Evolutionary conservation across 2,113 vertebrate species (phyloP).

Genomic region (Myiozetetes cayanensis): DNA sequence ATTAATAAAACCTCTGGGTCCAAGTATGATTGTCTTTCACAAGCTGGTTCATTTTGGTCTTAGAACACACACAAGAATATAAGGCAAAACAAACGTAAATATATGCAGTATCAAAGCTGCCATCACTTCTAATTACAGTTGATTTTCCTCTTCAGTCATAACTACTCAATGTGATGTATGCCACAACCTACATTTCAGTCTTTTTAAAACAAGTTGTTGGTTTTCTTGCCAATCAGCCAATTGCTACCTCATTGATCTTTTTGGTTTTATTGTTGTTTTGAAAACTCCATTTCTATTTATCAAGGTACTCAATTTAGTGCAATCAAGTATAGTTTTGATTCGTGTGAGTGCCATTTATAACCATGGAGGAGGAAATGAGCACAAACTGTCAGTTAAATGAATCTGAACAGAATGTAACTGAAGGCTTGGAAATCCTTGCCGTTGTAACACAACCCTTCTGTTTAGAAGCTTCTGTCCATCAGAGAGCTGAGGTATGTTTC

Average conservation of each 20-base stretch:
- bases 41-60: neutral
- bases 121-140: neutral
- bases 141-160: neutral
- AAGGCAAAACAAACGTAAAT: neutral
- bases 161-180: neutral
- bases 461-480: neutral
- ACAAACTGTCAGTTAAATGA: neutral
- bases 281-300: neutral
- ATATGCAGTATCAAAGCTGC: neutral
- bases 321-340: neutral
- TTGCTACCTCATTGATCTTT: neutral
- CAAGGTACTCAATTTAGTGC: neutral
- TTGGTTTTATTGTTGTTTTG: neutral
- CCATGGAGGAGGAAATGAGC: neutral
- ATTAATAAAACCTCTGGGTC: neutral
- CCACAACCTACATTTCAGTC: neutral
- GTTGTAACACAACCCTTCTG: neutral
- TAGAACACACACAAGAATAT: neutral
- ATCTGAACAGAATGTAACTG: neutral
- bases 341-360: neutral
- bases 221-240: neutral
- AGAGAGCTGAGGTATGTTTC: neutral
- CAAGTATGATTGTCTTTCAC: neutral
- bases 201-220: neutral
- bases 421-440: neutral